phyloP scores from a whole-genome alignment of 1,140 invertebrate genomes.

The Alviniconcha marisindica region DNA sequence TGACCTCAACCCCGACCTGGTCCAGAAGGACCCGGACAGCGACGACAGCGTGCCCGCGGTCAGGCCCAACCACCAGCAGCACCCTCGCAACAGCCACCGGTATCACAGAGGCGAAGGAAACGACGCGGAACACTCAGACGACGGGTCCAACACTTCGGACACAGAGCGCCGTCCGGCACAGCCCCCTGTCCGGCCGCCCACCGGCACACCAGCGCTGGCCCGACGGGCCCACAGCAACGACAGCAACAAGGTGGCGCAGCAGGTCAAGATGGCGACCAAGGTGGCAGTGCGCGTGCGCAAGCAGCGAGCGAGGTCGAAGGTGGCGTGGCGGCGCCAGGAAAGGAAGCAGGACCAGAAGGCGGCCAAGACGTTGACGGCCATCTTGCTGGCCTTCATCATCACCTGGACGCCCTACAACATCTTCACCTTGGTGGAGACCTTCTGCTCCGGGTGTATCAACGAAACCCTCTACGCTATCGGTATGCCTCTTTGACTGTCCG shows the following conservation, averaged over 20 bases:
- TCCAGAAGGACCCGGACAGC: conserved; percentile 43
- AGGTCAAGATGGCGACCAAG: conserved; percentile 66
- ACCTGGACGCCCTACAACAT: conserved; percentile 99
- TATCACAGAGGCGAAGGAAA: conserved; percentile 18
- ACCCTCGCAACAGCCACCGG: conserved; percentile 13
- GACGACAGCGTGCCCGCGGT: conserved; percentile 40
- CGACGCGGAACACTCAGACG: conserved; percentile 39
- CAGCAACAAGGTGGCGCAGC: conserved; percentile 63
- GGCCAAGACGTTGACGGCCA: conserved; percentile 97
- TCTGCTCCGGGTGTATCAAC: conserved; percentile 71
- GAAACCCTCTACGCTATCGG: conserved; percentile 62
- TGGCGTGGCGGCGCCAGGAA: conserved; percentile 86
- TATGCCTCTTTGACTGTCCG: conserved; percentile 40
- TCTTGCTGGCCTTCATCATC: conserved; percentile 97
- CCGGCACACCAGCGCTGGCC: conserved; percentile 68
- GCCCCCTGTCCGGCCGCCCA: conserved; percentile 49
- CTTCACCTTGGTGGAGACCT: conserved; percentile 75
- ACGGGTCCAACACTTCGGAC: conserved; percentile 28
- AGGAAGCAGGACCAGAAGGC: conserved; percentile 99
- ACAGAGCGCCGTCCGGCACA: conserved; percentile 4
- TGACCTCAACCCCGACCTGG: conserved; percentile 42
- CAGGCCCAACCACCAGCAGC: background rate
- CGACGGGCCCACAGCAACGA: conserved; percentile 63
- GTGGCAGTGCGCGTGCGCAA: conserved; percentile 61
- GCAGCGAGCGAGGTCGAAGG: conserved; percentile 59